Conservation (phyloP, 2,797 vertebrate genomes). For the Scomberomorus guttatus region DNA sequence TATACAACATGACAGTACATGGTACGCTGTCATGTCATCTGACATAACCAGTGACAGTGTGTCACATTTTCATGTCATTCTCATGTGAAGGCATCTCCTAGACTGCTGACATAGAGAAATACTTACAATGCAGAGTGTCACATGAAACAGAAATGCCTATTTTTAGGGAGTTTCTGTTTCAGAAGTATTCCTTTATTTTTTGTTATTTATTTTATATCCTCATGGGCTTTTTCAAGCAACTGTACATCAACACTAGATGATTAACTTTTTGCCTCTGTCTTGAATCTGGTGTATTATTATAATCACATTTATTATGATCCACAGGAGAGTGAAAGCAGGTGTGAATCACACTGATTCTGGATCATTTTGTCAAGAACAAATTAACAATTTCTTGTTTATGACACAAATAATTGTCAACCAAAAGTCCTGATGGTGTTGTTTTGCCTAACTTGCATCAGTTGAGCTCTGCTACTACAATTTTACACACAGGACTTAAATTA, state of each 20-base stretch:
- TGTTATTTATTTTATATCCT: slow-evolving; percentile 10
- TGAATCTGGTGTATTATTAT: background rate
- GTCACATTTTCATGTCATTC: slow-evolving; percentile 27
- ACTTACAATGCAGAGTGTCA: background rate
- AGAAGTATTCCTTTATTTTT: slow-evolving; percentile 4
- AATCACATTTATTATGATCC: background rate
- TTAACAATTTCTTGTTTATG: background rate
- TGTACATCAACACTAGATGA: slow-evolving; percentile 1
- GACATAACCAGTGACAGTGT: slow-evolving; percentile 35
- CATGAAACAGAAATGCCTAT: slow-evolving; percentile 13
- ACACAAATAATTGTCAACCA: background rate
- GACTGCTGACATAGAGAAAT: slow-evolving; percentile 41
- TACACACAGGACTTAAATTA: background rate
- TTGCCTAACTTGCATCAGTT: background rate
- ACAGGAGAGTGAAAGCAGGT: background rate
- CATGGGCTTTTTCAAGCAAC: background rate
- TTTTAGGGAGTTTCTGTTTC: slow-evolving; percentile 13
- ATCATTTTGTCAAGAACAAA: background rate
- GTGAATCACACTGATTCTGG: background rate
- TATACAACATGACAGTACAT: slow-evolving; percentile 55
- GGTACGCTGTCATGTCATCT: slow-evolving; percentile 19
- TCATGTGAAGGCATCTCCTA: slow-evolving; percentile 26
- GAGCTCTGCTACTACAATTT: background rate
- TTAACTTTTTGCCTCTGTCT: background rate
- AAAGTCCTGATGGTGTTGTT: background rate